Evolutionary conservation across 1,140 invertebrate genomes (phyloP).

Genomic region (Atopsyche davidsoni): DNA sequence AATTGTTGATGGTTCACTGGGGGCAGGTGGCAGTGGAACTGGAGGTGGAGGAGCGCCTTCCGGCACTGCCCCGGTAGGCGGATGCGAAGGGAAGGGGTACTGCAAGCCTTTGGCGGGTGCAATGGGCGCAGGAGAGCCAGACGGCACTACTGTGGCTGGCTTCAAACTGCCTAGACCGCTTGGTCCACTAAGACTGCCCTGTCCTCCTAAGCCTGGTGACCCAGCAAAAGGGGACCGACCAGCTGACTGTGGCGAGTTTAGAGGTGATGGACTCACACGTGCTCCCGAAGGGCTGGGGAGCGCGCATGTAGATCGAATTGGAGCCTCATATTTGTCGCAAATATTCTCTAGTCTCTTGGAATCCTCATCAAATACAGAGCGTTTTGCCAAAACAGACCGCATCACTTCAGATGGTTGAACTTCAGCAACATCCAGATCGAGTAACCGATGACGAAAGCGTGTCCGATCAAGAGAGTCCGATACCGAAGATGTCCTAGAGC

Average conservation of each 20-base stretch:
- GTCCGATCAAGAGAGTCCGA: slow-evolving; percentile 41
- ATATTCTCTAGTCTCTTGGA: slow-evolving; percentile 86
- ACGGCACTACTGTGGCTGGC: slow-evolving; percentile 7
- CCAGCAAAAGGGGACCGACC: slow-evolving; percentile 33
- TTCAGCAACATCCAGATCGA: slow-evolving; percentile 68
- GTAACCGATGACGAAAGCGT: slow-evolving; percentile 59
- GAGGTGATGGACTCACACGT: slow-evolving; percentile 31
- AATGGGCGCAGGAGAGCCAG: slow-evolving; percentile 25
- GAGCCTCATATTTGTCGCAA: slow-evolving; percentile 77
- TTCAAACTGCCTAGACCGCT: slow-evolving; percentile 26
- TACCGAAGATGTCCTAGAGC: slow-evolving; percentile 49
- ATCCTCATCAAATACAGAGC: slow-evolving; percentile 94
- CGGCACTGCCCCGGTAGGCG: slow-evolving; percentile 50
- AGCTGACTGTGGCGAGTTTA: slow-evolving; percentile 32
- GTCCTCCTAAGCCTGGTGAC: slow-evolving; percentile 29
- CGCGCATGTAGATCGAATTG: slow-evolving; percentile 15
- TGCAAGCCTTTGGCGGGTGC: slow-evolving; percentile 58
- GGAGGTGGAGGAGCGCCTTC: slow-evolving; percentile 30
- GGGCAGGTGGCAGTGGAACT: slow-evolving; percentile 31
- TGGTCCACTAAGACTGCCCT: slow-evolving; percentile 23
- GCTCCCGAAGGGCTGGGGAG: slow-evolving; percentile 36
- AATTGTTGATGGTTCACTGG: slow-evolving; percentile 32
- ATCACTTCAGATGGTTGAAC: slow-evolving; percentile 90
- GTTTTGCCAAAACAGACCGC: slow-evolving; percentile 83
- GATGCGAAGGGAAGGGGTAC: slow-evolving; percentile 76